Evolutionary conservation across 2,113 vertebrate genomes (phyloP), one percentile per base, ranked within the genome.

Genomic region (Peromyscus californicus): DNA sequence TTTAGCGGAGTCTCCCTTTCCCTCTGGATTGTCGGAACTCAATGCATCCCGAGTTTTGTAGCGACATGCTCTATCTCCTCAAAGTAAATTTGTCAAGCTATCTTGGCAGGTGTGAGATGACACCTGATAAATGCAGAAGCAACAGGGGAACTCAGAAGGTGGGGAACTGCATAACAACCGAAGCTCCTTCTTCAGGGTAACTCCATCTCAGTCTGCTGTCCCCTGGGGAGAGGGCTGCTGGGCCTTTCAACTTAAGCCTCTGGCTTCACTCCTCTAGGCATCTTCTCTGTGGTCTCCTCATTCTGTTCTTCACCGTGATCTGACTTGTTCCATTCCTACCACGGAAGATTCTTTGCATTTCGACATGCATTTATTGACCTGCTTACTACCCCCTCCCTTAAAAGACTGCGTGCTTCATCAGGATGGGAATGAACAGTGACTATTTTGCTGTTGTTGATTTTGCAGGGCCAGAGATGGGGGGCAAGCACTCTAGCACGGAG

Each of bases 111-210:
- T 7, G 45, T 79, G 63, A 82, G 91, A 96, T 63, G 54, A 95
- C 90, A 93, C 86, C 89, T 84, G 83, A 91, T 82, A 91, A 97
- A 91, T 54, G 79, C 54, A 83, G 54, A 69, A 89, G 84, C 94
- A 83, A 95, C 5, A 80, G 78, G 63, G 74, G 45, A 63, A 93
- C 59, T 87, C 75, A 89, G 75, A 54, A 48, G 70, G 74, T 84
- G 22, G n/a, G 78, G 82, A 74, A 31, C 33, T 7, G 48, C 83
- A 24, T 3, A 48, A 72, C 82, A 96, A 85, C 0, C 31, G 39
- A 67, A 89, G 59, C 12, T 22, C 33, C n/a, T 89, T 5, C 59
- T 45, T 45, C 65, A 42, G 29, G 16, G 48, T 29, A 45, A 13
- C 72, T 59, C 74, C 74, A 24, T 10, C 22, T 74, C 59, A 42